Percentiles rank a stretch among this genome's conserved stretches.
Evolutionary conservation across 1,140 invertebrate species (phyloP).

Genomic region (Octopus bimaculoides): DNA sequence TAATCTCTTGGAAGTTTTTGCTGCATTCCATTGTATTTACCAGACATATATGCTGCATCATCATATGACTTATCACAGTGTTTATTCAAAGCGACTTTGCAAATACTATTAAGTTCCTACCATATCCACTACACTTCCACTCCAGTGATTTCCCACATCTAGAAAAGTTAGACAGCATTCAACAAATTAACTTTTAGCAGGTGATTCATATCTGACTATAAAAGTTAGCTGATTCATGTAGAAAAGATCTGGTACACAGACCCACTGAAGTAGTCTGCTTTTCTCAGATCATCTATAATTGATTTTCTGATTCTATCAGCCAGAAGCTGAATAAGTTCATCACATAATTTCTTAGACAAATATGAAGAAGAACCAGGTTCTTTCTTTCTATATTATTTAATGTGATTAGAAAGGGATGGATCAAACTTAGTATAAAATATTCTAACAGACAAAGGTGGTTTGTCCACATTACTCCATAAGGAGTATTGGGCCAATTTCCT

Average conservation of each 20-base stretch:
- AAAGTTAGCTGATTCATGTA: not conserved
- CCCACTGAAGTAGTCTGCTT: not conserved
- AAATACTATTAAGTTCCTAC: not conserved
- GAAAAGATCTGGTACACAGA: slow-evolving; percentile 6
- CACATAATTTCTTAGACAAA: not conserved
- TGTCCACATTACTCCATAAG: too few species aligned
- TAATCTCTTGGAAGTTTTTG: not conserved
- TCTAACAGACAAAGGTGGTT: not conserved
- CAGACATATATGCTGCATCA: slow-evolving; percentile 1
- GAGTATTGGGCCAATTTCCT: too few species aligned
- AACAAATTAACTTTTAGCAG: not conserved
- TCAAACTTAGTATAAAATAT: not conserved
- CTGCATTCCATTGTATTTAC: slow-evolving; percentile 6
- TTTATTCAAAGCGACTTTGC: slow-evolving; percentile 1
- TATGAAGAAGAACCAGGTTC: slow-evolving; percentile 3
- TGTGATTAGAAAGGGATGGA: slow-evolving; percentile 7
- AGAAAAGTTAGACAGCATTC: slow-evolving; percentile 4
- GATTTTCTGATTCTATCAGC: not conserved
- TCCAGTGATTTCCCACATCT: not conserved
- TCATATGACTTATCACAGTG: not conserved
- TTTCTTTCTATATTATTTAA: slow-evolving; percentile 1
- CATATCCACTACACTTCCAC: slow-evolving; percentile 3
- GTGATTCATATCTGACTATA: slow-evolving; percentile 1
- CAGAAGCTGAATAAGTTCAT: slow-evolving; percentile 4
- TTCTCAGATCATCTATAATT: slow-evolving; percentile 1